Evolutionary conservation across 2,797 vertebrate species (phyloP), one percentile per base, ranked within the genome.

Genomic region (Falco rusticolus): DNA sequence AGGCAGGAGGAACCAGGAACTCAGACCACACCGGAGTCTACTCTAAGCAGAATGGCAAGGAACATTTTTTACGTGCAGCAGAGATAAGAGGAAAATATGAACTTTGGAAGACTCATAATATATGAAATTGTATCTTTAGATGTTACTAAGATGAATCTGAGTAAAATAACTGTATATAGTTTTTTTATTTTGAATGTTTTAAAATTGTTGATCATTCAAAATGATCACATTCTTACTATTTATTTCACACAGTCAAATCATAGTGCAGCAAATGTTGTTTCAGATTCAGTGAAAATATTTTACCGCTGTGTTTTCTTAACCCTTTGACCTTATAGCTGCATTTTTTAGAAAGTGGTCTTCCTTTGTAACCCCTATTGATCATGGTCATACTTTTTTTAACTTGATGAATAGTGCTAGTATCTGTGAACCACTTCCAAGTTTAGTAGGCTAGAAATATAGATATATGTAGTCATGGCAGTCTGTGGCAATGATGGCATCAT

Each of bases 21-120:
- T 39, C 21, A 1, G 5, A 70, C 26, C 0, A 0, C 14, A 4
- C 24, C 10, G 10, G 15, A 61, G 20, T 12, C 50, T 48, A 11
- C 51, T 66, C 39, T 47, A 65, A 59, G 28, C 26, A 48, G 29
- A 10, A n/a, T n/a, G 16, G 12, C 37, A 64, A 39, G 34, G 2
- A 59, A 24, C 3, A 21, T 41, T 5, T 54, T 78, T 68, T 22
- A 45, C 10, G 33, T 16, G 12, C 12, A 59, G 20, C 26, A 50
- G 39, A 13, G 3, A 28, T 14, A 70, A 53, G 10, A 72, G 13
- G 12, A 71, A 83, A 61, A 54, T 1, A n/a, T 4, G 43, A 57
- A 33, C 8, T 41, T 66, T 47, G 13, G 20, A 85, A 82, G 16
- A 66, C 13, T 59, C 10, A 25, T 61, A n/a, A n/a, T 48, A 47